Evolutionary conservation across 2,797 vertebrate genomes (phyloP).

Genomic region (Myoxocephalus aenaeus): DNA sequence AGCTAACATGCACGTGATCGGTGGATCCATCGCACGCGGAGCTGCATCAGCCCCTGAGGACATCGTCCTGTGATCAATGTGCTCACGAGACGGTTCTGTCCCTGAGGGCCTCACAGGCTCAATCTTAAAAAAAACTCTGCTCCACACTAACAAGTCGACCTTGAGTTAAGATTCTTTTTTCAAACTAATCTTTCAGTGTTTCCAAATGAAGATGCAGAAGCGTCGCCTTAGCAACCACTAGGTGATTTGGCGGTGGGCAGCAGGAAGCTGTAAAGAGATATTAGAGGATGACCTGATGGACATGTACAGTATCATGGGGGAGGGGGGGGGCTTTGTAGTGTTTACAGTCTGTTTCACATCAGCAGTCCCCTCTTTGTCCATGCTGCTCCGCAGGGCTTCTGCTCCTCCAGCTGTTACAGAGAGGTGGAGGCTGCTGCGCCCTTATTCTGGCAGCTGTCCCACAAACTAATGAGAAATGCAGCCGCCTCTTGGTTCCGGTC

Average conservation of each 20-base stretch:
- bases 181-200: not conserved
- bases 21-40: not conserved
- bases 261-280: slow-evolving; percentile 33
- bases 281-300: slow-evolving; percentile 14
- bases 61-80: not conserved
- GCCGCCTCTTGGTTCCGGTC: slow-evolving; percentile 12
- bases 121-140: not conserved
- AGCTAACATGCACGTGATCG: not conserved
- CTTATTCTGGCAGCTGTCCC: slow-evolving; percentile 51
- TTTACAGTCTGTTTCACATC: slow-evolving; percentile 54
- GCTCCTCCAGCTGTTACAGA: slow-evolving; percentile 63
- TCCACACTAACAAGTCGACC: not conserved
- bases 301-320: not conserved
- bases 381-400: slow-evolving; percentile 36
- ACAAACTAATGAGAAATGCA: slow-evolving; percentile 70
- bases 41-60: no score
- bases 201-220: slow-evolving; percentile 6
- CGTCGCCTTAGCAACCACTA: slow-evolving; percentile 4
- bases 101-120: not conserved
- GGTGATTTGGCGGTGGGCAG: slow-evolving; percentile 1
- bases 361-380: slow-evolving; percentile 41
- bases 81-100: not conserved
- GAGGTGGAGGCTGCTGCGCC: slow-evolving; percentile 36
- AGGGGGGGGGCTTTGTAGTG: slow-evolving; percentile 57
- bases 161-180: not conserved